Evolutionary conservation across 2,888 invertebrate genomes (phyloP), one percentile per base, ranked within the genome.

Genomic region (Lepidocyrtinus sp.): DNA sequence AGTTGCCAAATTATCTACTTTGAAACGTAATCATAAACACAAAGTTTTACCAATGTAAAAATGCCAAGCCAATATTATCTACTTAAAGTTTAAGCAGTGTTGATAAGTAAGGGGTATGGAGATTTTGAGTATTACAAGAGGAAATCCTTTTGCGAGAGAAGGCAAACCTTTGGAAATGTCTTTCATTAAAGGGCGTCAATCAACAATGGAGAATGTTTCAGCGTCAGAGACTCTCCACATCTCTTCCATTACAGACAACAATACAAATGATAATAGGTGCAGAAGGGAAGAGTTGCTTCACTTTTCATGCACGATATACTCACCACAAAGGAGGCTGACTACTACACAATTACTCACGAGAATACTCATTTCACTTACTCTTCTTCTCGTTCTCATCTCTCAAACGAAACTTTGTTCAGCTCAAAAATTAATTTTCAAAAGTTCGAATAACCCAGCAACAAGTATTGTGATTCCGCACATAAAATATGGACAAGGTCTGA

Each of bases 401-500:
- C 55, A 55, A n/a, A 3, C n/a, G 2, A 3, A 55, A 9, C 2
- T 64, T 55, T 74, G 73, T 46, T 73, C 63, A 36, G 79, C 79
- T 79, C 79, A 79, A 79, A 79, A 79, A 46, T 61, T 65, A 25
- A 17, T 68, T 26, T 69, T 50, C 27, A 72, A 78, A 59, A 67
- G 64, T 69, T 61, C 55, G 26, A 74, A 67, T 21, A 67, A 67
- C 36, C 67, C 67, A 1, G 45, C 69, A 19, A 19, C 19, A 46
- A 75, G 50, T 19, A 36, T 74, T 69, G 79, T 79, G 63, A 79
- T 79, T 19, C 79, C 79, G n/a, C 79, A 79, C 64, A 79, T 79
- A 25, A 79, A 79, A 21, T 79, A 79, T 62, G 79, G 79, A 15
- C 79, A 79, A 63, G 79, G 79, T 19, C 69, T 79, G 5, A 79